Conservation (phyloP, 2,888 invertebrate species). For the Operophtera brumata region DNA sequence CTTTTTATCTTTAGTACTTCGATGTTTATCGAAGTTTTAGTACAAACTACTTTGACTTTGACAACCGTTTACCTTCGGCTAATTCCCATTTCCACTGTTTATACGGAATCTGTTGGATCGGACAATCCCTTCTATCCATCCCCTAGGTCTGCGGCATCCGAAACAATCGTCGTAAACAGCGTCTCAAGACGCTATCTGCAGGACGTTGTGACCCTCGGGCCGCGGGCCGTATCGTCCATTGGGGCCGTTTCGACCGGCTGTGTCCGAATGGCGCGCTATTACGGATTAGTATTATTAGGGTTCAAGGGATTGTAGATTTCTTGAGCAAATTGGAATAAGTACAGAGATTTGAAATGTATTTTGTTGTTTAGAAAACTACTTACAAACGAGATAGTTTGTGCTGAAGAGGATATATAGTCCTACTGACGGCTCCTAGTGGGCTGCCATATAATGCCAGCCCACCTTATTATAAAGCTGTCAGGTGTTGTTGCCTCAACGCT, state of each 20-base stretch:
- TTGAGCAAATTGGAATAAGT: constrained; percentile 17
- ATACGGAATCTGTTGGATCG: too few relatives aligned
- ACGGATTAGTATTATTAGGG: constrained; percentile 21
- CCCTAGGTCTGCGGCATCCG: constrained; percentile 5
- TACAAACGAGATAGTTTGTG: too few relatives aligned
- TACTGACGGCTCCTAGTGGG: too few relatives aligned
- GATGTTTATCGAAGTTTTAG: too few relatives aligned
- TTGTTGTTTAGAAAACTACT: background rate
- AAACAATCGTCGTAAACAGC: constrained; percentile 24
- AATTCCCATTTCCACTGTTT: background rate
- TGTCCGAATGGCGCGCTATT: constrained; percentile 7
- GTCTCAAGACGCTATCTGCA: constrained; percentile 33
- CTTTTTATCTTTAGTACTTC: too few relatives aligned
- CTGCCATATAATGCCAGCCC: too few relatives aligned
- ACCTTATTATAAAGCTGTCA: too few relatives aligned
- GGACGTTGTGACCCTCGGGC: constrained; percentile 20
- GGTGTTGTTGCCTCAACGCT: too few relatives aligned
- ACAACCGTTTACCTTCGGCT: background rate
- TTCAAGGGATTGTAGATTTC: background rate
- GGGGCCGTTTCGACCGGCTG: constrained; percentile 10
- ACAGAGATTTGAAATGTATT: constrained; percentile 10
- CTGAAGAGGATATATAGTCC: too few relatives aligned
- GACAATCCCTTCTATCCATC: background rate
- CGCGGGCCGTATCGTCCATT: constrained; percentile 13
- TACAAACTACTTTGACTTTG: too few relatives aligned